A percentile compares a stretch with the other conserved stretches of the same genome.
Evolutionary conservation across 1,140 invertebrate genomes (phyloP).

Genomic region (Meteorus sp.): DNA sequence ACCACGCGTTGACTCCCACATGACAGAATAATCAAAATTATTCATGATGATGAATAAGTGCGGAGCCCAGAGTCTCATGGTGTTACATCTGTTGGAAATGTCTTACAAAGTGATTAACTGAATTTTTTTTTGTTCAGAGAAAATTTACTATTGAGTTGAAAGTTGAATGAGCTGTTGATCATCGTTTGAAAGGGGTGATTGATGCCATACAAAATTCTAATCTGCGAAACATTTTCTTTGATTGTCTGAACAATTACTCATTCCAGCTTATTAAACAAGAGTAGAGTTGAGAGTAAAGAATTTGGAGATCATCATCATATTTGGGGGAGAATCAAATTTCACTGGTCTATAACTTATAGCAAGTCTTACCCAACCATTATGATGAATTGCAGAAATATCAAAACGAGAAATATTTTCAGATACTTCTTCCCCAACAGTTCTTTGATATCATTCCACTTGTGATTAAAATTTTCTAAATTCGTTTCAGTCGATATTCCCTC

Average conservation of each 20-base stretch:
- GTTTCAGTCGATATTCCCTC: slow-evolving; percentile 24
- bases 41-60: slow-evolving; percentile 54
- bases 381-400: slow-evolving; percentile 51
- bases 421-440: slow-evolving; percentile 41
- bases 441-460: slow-evolving; percentile 40
- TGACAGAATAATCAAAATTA: slow-evolving; percentile 44
- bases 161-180: too few species aligned
- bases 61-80: slow-evolving; percentile 56
- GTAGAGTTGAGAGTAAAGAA: too few species aligned
- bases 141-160: too few species aligned
- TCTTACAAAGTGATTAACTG: too few species aligned
- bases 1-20: slow-evolving; percentile 32
- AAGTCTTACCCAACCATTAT: slow-evolving; percentile 50
- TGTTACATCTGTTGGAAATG: slow-evolving; percentile 49
- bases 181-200: too few species aligned
- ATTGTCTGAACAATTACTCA: too few species aligned
- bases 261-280: too few species aligned
- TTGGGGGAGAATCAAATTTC: slow-evolving; percentile 56
- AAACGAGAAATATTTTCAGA: slow-evolving; percentile 36
- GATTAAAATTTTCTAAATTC: slow-evolving; percentile 37
- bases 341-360: slow-evolving; percentile 49
- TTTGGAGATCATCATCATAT: too few species aligned
- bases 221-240: too few species aligned
- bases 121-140: too few species aligned
- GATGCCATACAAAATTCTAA: too few species aligned